A percentile compares a stretch with the other conserved stretches of the same genome.
Conservation (phyloP, 2,797 vertebrate genomes). For the Phrynocephalus vlangalii region DNA sequence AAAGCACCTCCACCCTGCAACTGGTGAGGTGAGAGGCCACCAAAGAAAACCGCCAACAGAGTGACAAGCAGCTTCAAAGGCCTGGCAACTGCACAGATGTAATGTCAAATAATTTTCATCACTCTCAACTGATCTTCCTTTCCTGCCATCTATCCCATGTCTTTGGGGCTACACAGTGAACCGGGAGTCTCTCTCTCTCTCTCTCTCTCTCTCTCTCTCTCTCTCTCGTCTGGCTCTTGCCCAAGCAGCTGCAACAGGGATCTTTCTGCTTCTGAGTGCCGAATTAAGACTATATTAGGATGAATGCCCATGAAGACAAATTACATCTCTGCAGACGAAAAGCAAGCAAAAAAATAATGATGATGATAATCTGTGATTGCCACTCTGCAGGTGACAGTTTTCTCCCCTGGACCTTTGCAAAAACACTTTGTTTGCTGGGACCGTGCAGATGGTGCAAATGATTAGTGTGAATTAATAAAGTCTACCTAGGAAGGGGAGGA, state of each 20-base stretch:
- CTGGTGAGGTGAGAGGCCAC: slow-evolving; percentile 12
- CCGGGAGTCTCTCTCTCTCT: not conserved
- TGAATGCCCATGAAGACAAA: slow-evolving; percentile 23
- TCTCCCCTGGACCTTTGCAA: not conserved
- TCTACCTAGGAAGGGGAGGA: too few relatives aligned
- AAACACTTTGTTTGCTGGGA: not conserved
- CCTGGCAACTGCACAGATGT: not conserved
- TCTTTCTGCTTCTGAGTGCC: not conserved
- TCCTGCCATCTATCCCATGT: not conserved
- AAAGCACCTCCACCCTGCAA: not conserved
- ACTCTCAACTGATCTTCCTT: not conserved
- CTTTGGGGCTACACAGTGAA: not conserved
- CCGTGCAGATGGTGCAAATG: not conserved
- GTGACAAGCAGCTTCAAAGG: not conserved
- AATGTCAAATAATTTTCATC: not conserved
- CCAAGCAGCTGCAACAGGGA: not conserved
- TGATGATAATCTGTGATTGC: not conserved
- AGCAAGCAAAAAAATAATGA: not conserved
- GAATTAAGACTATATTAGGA: slow-evolving; percentile 1
- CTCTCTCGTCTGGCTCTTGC: not conserved
- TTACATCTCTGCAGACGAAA: not conserved
- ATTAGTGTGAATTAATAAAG: not conserved
- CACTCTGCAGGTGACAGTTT: not conserved
- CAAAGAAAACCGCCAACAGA: slow-evolving; percentile 2
- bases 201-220: not conserved